Base-by-base conservation (phyloP, 2,797 vertebrate species). In the Natrix natrix region DNA sequence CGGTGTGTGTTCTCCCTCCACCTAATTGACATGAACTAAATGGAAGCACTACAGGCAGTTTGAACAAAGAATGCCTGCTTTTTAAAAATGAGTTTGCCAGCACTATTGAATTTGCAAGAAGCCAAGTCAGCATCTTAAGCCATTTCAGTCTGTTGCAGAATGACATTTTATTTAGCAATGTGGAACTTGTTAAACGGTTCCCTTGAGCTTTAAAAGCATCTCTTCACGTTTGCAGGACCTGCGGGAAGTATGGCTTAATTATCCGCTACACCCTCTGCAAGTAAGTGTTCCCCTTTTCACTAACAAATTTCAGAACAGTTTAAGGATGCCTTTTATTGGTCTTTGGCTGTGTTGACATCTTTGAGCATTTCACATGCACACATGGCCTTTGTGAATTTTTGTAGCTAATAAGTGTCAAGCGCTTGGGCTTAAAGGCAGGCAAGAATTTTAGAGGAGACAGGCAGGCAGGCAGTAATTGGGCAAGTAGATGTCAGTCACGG, bases 221-320 rank as follows among this genome's bases (percentile, higher is more conserved):
- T 97, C 95, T 97, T 96, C 94, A 90, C 98, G 94, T 97, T 98
- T 97, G 94, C 98, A 99, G 99, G 98, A 98, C 96, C 98, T 99
- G 94, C 98, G 98, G 92, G 99, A 99, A 96, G 99, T 99, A 97
- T 99, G 99, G 99, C 99, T 99, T 97, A 98, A 99, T 98, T 99
- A 98, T 97, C 99, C 99, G 60, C 97, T 98, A 69, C 99, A 99
- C 98, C 99, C 99, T 96, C 98, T 99, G 96, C 99, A 99, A 98
- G 99, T 99, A 97, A 98, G 98, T 97, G 48, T 96, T 94, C 95
- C 94, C 92, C 59, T 94, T 94, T 96, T 94, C 93, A 37, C 24
- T 96, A 96, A 96, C 95, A 91, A 96, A 96, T 97, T 96, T 94
- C 90, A 94, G 93, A 91, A 91, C 92, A 95, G 69, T 61, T 86